Evolutionary conservation across 1,140 invertebrate genomes (phyloP).

Genomic region (Physella acuta): DNA sequence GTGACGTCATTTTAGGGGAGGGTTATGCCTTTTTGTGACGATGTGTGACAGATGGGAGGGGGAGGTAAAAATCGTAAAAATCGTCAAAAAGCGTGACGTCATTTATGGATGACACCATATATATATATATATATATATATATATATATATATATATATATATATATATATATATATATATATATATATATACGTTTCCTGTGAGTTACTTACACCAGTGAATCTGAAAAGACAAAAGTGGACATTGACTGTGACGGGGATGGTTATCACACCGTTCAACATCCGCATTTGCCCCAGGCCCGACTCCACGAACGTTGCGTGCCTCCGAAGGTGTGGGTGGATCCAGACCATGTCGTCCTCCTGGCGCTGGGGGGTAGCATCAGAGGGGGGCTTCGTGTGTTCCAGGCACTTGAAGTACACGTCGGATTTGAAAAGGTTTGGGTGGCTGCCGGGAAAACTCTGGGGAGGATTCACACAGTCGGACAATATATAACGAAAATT

Average conservation of each 20-base stretch:
- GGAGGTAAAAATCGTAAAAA: neutral
- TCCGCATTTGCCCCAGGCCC: neutral
- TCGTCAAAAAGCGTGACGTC: neutral
- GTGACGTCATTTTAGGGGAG: too few relatives aligned
- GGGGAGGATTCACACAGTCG: too few relatives aligned
- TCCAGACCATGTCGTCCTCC: too few relatives aligned
- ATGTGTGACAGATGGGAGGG: neutral
- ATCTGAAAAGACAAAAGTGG: neutral
- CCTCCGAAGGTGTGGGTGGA: neutral
- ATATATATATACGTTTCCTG: neutral
- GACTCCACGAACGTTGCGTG: neutral
- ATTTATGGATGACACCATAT: neutral
- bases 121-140: neutral
- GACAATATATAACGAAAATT: too few relatives aligned
- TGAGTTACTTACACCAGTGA: neutral
- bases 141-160: neutral
- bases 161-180: neutral
- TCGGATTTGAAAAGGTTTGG: neutral
- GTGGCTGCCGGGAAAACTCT: neutral
- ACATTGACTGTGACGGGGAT: neutral
- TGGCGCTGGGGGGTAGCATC: neutral
- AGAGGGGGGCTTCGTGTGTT: neutral
- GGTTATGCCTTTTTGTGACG: too few relatives aligned
- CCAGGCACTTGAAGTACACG: neutral
- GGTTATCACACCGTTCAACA: neutral